phyloP scores from a whole-genome alignment of 1,140 invertebrate species.

The Drosophila ficusphila region DNA sequence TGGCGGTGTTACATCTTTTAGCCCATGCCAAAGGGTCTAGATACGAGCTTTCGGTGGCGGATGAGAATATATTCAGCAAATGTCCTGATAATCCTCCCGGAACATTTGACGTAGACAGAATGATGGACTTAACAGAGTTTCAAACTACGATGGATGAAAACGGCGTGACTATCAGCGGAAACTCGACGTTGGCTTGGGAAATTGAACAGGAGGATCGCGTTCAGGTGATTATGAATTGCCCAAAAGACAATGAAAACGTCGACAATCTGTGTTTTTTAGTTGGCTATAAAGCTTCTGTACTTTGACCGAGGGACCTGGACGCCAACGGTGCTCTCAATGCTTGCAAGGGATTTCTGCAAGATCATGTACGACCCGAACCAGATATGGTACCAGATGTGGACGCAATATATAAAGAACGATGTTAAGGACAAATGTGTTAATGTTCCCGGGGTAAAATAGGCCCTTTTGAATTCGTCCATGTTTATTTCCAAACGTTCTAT shows the following conservation, averaged over 20 bases:
- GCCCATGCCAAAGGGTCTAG: background rate
- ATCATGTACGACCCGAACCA: conserved; percentile 25
- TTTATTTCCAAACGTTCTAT: background rate
- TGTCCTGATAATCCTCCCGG: background rate
- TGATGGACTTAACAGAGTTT: background rate
- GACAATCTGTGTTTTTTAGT: background rate
- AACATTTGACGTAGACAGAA: background rate
- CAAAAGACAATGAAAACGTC: too few species aligned
- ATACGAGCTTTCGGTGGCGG: background rate
- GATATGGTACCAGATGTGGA: conserved; percentile 17
- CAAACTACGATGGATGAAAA: background rate
- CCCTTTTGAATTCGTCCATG: too few species aligned
- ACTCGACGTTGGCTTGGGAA: background rate
- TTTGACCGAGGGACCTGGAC: conserved; percentile 7
- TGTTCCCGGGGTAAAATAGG: conserved; percentile 40
- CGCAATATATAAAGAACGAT: conserved; percentile 12
- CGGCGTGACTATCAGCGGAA: background rate
- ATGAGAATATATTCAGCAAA: background rate
- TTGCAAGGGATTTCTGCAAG: background rate
- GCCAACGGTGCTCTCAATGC: background rate
- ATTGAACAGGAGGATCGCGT: conserved; percentile 11
- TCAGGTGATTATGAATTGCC: background rate
- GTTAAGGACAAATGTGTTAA: conserved; percentile 12
- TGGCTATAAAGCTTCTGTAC: background rate
- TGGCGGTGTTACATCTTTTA: background rate